Evolutionary conservation across 2,888 invertebrate genomes (phyloP).

Genomic region (Chrysolina americana): DNA sequence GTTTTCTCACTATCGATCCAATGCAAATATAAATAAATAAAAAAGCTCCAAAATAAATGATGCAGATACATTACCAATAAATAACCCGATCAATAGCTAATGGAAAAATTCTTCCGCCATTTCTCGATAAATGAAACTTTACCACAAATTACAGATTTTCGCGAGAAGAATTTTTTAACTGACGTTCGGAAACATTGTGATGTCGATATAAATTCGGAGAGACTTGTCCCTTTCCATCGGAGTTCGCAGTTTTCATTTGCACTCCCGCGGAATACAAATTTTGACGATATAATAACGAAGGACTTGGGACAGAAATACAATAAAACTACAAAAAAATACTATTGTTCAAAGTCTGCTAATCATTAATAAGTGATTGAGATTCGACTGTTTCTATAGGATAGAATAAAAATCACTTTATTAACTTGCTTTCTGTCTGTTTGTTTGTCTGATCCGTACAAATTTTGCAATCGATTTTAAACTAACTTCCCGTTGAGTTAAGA

Average conservation of each 20-base stretch:
- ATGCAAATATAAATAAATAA: neutral
- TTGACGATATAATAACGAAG: neutral
- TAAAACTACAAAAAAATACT: neutral
- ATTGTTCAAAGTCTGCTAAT: neutral
- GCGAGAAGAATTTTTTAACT: slow-evolving; percentile 26
- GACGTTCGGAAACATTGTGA: slow-evolving; percentile 53
- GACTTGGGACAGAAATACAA: slow-evolving; percentile 9
- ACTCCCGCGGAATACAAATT: slow-evolving; percentile 16
- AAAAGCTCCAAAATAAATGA: neutral
- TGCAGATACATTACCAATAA: slow-evolving; percentile 1
- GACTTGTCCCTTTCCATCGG: slow-evolving; percentile 52
- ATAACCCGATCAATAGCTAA: slow-evolving; percentile 11
- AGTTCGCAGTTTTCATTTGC: slow-evolving; percentile 28
- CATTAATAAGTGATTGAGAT: too few species aligned
- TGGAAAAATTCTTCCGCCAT: neutral
- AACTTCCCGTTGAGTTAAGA: too few species aligned
- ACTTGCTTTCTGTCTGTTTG: too few species aligned
- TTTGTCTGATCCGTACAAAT: too few species aligned
- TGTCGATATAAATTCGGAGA: slow-evolving; percentile 55
- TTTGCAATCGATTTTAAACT: too few species aligned
- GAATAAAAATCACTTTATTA: too few species aligned
- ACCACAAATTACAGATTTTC: slow-evolving; percentile 2
- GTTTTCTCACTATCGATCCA: neutral
- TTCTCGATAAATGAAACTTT: slow-evolving; percentile 5
- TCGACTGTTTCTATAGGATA: too few species aligned